These are phyloP conservation scores for Catharus bicknelli DNA, from an alignment of 2,113 vertebrate species.

Conservation along the genomic window DNA sequence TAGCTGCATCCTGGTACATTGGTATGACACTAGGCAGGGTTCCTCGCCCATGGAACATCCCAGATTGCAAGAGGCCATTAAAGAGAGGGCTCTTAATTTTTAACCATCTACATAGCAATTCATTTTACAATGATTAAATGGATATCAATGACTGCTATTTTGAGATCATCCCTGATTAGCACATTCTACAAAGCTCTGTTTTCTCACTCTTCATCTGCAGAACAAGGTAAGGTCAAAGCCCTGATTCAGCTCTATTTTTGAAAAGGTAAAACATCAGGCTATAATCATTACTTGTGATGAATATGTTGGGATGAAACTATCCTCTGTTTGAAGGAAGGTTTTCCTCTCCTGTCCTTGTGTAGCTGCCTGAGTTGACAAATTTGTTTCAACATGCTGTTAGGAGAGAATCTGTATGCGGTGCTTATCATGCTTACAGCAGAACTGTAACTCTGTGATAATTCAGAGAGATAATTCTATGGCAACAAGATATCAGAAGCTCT, in stretches of 20 bases:
- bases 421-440: neutral
- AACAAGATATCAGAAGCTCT: neutral
- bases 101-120: neutral
- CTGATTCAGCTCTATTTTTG: neutral
- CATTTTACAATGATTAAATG: neutral
- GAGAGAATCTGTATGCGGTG: neutral
- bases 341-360: neutral
- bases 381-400: neutral
- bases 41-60: fast-evolving
- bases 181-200: neutral
- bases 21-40: fast-evolving
- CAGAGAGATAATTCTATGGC: neutral
- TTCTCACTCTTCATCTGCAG: neutral
- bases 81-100: neutral
- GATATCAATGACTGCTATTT: neutral
- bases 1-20: fast-evolving
- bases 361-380: neutral
- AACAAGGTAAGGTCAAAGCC: neutral
- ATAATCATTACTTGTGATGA: neutral
- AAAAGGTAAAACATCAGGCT: neutral
- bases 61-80: neutral
- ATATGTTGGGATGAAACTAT: neutral
- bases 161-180: neutral
- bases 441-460: neutral
- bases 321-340: neutral